These are phyloP conservation scores for Zaprionus kolodkinae DNA, from an alignment of 1,140 invertebrate genomes.

Conservation along the genomic window DNA sequence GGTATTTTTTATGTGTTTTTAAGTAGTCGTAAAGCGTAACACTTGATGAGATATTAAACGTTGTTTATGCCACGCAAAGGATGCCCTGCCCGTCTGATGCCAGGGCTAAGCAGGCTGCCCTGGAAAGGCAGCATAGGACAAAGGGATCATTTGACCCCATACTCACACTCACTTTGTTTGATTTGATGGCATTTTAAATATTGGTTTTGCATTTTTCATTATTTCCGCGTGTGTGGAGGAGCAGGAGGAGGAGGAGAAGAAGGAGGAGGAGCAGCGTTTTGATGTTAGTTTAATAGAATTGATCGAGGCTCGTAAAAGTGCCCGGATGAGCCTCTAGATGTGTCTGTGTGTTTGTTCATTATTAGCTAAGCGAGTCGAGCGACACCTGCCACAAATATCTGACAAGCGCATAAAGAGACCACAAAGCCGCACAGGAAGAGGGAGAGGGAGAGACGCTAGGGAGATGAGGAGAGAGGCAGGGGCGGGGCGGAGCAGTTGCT, in stretches of 20 bases:
- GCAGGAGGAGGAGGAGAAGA: neutral
- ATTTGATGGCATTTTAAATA: slow-evolving; percentile 81
- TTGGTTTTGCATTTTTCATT: slow-evolving; percentile 79
- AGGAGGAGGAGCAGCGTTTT: slow-evolving; percentile 9
- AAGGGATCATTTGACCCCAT: slow-evolving; percentile 37
- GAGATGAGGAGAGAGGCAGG: neutral
- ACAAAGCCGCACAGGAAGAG: slow-evolving; percentile 41
- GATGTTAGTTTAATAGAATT: slow-evolving; percentile 73
- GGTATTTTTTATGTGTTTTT: slow-evolving; percentile 77
- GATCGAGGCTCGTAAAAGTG: slow-evolving; percentile 50
- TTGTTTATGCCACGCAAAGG: slow-evolving; percentile 44
- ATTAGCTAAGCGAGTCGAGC: slow-evolving; percentile 49
- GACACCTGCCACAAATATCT: slow-evolving; percentile 54
- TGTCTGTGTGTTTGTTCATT: slow-evolving; percentile 13
- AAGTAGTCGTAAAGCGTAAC: slow-evolving; percentile 82
- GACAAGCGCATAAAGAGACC: slow-evolving; percentile 70
- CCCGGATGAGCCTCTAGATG: neutral
- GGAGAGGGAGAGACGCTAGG: no score
- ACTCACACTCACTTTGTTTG: slow-evolving; percentile 65
- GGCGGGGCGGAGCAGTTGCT: neutral
- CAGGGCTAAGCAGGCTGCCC: slow-evolving; percentile 1
- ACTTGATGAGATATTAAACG: slow-evolving; percentile 83
- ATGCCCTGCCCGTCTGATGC: neutral
- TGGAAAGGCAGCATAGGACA: neutral
- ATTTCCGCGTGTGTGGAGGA: slow-evolving; percentile 47